These are phyloP conservation scores for Danionella dracula DNA, from an alignment of 2,797 vertebrate species.

Conservation along the genomic window DNA sequence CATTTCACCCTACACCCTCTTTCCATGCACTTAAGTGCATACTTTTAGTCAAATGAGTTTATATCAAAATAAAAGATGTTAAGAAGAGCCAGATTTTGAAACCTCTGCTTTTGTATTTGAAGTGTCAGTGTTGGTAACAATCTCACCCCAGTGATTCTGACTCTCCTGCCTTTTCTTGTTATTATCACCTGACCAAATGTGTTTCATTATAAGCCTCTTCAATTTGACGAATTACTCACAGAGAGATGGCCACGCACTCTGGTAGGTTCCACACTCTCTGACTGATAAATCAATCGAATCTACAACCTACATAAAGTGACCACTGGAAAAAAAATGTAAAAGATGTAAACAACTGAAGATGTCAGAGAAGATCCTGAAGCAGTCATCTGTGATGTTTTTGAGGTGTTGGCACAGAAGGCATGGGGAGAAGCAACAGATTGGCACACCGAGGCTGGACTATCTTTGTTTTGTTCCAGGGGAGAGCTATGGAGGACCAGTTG, in stretches of 20 bases:
- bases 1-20: no score
- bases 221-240: constrained; percentile 32
- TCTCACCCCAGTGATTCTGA: constrained; percentile 66
- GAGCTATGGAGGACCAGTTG: constrained; percentile 31
- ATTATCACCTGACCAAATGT: constrained; percentile 47
- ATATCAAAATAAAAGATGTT: background rate
- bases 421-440: constrained; percentile 44
- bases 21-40: no score
- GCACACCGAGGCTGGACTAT: constrained; percentile 39
- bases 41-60: background rate
- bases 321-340: constrained; percentile 3
- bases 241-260: constrained; percentile 6
- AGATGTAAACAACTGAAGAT: background rate
- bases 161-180: constrained; percentile 63
- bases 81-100: background rate
- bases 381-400: constrained; percentile 17
- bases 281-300: background rate
- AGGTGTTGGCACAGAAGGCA: constrained; percentile 16
- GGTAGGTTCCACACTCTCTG: background rate
- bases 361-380: constrained; percentile 6
- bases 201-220: constrained; percentile 40
- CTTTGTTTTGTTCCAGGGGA: constrained; percentile 40
- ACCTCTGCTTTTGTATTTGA: background rate
- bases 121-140: constrained; percentile 50
- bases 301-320: background rate